Conservation (phyloP, 2,113 vertebrate species). For the Sceloporus tristichus region DNA sequence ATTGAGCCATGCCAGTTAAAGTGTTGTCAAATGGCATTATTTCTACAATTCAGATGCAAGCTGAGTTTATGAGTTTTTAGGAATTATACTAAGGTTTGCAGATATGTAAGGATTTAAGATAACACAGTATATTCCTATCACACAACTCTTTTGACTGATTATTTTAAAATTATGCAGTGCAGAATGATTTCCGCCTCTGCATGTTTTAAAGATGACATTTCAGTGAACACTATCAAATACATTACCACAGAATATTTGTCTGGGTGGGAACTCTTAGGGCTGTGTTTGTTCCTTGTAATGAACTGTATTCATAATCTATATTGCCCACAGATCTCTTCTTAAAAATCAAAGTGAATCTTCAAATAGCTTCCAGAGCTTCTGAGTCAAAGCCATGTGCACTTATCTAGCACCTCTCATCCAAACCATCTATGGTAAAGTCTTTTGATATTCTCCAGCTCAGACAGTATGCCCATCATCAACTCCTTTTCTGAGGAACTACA, state of each 20-base stretch:
- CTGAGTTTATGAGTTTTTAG: not conserved
- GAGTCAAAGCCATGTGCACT: not conserved
- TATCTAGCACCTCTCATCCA: not conserved
- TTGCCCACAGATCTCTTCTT: not conserved
- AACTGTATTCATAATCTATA: not conserved
- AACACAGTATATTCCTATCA: not conserved
- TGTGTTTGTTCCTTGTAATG: not conserved
- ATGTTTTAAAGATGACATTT: not conserved
- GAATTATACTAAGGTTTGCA: not conserved
- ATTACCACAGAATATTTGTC: not conserved
- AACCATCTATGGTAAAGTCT: not conserved
- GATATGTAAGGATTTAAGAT: not conserved
- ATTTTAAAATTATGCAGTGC: not conserved
- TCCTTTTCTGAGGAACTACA: not conserved
- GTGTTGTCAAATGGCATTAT: no score
- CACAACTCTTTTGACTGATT: not conserved
- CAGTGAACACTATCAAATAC: not conserved
- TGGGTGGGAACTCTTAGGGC: no score
- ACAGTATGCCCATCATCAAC: no score
- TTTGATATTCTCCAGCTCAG: not conserved
- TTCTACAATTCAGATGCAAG: no score
- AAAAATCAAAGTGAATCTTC: slow-evolving; percentile 21
- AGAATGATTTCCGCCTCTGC: not conserved
- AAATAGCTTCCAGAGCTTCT: not conserved
- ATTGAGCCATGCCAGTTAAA: no score